Evolutionary conservation across 2,797 vertebrate genomes (phyloP).

Genomic region (Amniataba percoides): DNA sequence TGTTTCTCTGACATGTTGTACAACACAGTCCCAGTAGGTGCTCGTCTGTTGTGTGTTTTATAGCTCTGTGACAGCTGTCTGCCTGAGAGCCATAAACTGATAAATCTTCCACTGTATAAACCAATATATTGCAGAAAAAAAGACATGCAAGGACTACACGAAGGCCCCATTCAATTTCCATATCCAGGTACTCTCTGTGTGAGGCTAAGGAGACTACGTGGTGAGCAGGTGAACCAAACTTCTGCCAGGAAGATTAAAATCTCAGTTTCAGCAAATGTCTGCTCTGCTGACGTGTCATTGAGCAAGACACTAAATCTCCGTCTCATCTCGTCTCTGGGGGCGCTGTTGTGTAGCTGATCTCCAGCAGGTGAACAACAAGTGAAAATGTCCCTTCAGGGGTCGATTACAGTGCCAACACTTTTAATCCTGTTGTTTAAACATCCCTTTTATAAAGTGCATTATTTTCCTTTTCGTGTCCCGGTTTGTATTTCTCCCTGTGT

Average conservation of each 20-base stretch:
- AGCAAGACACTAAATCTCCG: constrained; percentile 7
- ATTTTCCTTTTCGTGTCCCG: not conserved
- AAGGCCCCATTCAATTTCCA: not conserved
- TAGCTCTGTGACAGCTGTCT: not conserved
- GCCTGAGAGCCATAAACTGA: not conserved
- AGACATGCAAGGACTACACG: not conserved
- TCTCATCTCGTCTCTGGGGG: constrained; percentile 28
- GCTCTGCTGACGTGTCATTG: constrained; percentile 31
- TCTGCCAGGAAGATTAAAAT: not conserved
- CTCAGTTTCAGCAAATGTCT: not conserved
- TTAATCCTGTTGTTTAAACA: constrained; percentile 17
- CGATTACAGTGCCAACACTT: constrained; percentile 12
- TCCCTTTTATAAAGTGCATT: not conserved
- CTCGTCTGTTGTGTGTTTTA: not conserved
- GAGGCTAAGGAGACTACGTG: not conserved
- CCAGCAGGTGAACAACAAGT: constrained; percentile 12
- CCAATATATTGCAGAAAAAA: not conserved
- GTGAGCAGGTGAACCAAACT: not conserved
- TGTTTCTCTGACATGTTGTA: not conserved
- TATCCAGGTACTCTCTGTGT: not conserved
- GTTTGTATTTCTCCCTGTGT: not conserved
- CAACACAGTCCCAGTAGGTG: not conserved
- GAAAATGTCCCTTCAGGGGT: constrained; percentile 9
- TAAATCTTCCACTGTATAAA: not conserved
- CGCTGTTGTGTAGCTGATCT: constrained; percentile 46